phyloP scores from a whole-genome alignment of 2,797 vertebrate species.

The Clarias platycephalus region DNA sequence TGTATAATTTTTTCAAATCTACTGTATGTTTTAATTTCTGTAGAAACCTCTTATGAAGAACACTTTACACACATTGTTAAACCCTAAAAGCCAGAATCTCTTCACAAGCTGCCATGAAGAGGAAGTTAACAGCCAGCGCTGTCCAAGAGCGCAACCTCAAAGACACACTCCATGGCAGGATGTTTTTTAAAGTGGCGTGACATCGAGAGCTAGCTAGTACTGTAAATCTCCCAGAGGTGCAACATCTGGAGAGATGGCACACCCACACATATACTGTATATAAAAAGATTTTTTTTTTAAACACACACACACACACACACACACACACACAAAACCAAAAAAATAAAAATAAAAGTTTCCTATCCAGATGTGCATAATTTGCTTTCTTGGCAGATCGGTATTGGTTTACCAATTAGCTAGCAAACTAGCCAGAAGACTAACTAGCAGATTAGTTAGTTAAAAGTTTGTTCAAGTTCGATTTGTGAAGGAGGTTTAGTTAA shows the following conservation, averaged over 20 bases:
- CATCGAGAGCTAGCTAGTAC: background rate
- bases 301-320: no score
- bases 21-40: background rate
- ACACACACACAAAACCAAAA: no score
- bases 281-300: no score
- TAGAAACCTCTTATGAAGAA: background rate
- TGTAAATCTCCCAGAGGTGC: background rate
- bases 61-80: background rate
- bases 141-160: background rate
- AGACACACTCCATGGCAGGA: background rate
- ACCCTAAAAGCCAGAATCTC: background rate
- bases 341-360: background rate
- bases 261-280: background rate
- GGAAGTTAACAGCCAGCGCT: background rate
- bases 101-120: background rate
- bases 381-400: background rate
- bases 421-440: background rate
- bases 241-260: background rate
- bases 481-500: background rate
- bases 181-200: background rate
- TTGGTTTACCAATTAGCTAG: background rate
- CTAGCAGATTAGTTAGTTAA: background rate
- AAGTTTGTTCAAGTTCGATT: background rate
- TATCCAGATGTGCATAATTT: slow-evolving; percentile 11
- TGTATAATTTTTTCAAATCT: background rate